Conservation (phyloP, 2,888 invertebrate species). For the Blastobasis adustella region DNA sequence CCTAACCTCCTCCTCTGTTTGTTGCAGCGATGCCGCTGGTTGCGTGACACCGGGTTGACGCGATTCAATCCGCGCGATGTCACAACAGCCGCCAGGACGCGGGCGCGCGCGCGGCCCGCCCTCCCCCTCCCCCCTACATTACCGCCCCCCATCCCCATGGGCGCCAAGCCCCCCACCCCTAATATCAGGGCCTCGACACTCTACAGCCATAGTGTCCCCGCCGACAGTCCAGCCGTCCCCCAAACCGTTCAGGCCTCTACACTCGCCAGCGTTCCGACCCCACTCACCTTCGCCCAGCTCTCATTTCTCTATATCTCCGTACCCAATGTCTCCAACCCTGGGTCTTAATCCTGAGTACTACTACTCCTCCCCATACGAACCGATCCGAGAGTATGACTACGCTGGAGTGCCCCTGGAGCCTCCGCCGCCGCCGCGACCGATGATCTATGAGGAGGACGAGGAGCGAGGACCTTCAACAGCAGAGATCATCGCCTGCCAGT, state of each 20-base stretch:
- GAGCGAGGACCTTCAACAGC: constrained; percentile 90
- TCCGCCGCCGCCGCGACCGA: constrained; percentile 81
- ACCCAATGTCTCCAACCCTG: constrained; percentile 73
- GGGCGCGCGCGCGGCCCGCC: constrained; percentile 65
- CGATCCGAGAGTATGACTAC: constrained; percentile 79
- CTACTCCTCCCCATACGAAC: constrained; percentile 74
- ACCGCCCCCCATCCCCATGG: constrained; percentile 85
- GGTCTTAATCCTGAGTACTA: constrained; percentile 77
- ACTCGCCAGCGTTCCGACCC: constrained; percentile 59
- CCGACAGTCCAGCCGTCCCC: constrained; percentile 74
- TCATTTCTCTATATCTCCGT: constrained; percentile 68
- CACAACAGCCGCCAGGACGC: constrained; percentile 68
- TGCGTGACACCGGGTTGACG: constrained; percentile 73
- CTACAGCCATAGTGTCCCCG: constrained; percentile 70
- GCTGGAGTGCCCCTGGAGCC: constrained; percentile 87
- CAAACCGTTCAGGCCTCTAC: constrained; percentile 64
- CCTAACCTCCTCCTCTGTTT: constrained; percentile 21
- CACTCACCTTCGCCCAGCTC: constrained; percentile 67
- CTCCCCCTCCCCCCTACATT: constrained; percentile 77
- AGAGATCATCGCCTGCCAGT: constrained; percentile 94
- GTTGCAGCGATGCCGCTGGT: constrained; percentile 69
- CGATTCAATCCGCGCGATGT: constrained; percentile 69
- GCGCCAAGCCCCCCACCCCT: constrained; percentile 84
- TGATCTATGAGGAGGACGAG: constrained; percentile 80
- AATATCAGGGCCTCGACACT: constrained; percentile 76